Evolutionary conservation across 2,113 vertebrate genomes (phyloP), one percentile per base, ranked within the genome.

Genomic region (Todiramphus saurophagus): DNA sequence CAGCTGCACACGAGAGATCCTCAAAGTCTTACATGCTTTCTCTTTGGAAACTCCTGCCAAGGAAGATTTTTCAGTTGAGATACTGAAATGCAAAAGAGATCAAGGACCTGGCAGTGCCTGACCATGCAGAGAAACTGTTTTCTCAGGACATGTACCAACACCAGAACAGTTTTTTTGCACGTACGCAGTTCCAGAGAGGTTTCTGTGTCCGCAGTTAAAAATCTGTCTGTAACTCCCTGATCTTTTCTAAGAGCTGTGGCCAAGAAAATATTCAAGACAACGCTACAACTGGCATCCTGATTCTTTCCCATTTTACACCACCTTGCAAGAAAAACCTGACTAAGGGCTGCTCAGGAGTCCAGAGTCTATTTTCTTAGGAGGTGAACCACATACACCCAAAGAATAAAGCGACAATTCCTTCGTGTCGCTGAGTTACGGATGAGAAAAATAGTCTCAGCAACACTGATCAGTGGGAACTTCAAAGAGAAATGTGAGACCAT

Each of bases 381-480:
- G 56, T 67, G 85, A 93, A 83, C 33, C 55, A 68, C 80, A 67
- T 9, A 39, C 37, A 81, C 18, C 41, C 46, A 15, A 35, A 74
- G 90, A 90, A 86, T 67, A 68, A 88, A 94, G 76, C 90, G 83
- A 67, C 93, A 81, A 86, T 81, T 83, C 87, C 88, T 96, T 89
- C 90, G 56, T 24, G 84, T 94, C 89, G 79, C 91, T 72, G 95
- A 95, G 79, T 74, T 96, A 78, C 68, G 85, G 74, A 86, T 92
- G 96, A 83, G 92, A 92, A 94, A 97, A 93, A 69, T 18, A 48
- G 6, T 73, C 83, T 90, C 86, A 85, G 91, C 88, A 93, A 81
- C 87, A 24, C 67, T 95, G 94, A 97, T 95, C 91, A 95, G 83
- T 93, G 91, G 67, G 60, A 92, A 77, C 94, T 81, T 93, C 93